Evolutionary conservation across 1,140 invertebrate species (phyloP).

Genomic region (Metaphire vulgaris): DNA sequence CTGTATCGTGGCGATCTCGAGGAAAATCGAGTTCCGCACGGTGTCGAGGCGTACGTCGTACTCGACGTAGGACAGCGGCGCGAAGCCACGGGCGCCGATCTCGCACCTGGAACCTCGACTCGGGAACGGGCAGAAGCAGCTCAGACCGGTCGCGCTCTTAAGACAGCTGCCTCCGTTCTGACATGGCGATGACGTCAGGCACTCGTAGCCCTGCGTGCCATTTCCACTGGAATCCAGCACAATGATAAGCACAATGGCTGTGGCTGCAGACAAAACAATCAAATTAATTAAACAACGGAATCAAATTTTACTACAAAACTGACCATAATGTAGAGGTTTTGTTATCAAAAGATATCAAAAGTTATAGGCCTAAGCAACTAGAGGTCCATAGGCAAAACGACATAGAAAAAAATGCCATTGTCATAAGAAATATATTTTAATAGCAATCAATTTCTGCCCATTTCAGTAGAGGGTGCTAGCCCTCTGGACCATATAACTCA

Average conservation of each 20-base stretch:
- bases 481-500: too few species aligned
- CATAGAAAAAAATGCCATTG: too few species aligned
- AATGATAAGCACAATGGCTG: not conserved
- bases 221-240: not conserved
- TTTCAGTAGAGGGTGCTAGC: too few species aligned
- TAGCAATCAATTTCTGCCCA: too few species aligned
- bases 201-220: not conserved
- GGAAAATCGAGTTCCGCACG: constrained; percentile 78
- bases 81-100: constrained; percentile 78
- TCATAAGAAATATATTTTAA: too few species aligned
- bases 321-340: too few species aligned
- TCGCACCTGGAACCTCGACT: constrained; percentile 83
- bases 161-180: constrained; percentile 76
- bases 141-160: constrained; percentile 69
- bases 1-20: constrained; percentile 76
- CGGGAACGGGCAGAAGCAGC: constrained; percentile 73
- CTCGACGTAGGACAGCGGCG: constrained; percentile 78
- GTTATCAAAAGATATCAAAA: too few species aligned
- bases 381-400: too few species aligned
- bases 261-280: not conserved
- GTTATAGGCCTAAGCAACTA: too few species aligned
- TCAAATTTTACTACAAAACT: too few species aligned
- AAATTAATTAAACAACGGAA: too few species aligned
- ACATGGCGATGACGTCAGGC: constrained; percentile 70
- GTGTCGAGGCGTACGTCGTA: constrained; percentile 71